Base-by-base conservation (phyloP, 2,888 invertebrate genomes). In the Palloptera scutellata region DNA sequence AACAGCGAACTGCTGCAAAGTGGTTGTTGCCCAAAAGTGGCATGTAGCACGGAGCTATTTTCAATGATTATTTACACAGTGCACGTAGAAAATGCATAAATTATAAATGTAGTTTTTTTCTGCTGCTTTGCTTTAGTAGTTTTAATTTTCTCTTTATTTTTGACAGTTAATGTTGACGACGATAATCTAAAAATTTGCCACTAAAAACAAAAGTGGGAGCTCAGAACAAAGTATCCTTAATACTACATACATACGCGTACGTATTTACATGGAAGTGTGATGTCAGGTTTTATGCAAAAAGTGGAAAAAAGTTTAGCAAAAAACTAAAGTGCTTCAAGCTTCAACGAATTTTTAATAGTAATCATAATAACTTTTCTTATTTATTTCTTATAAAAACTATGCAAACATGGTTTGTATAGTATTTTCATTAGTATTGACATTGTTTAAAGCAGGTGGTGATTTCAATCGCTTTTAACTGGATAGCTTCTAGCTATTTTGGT, bases 41-140 rank as follows among this genome's bases (percentile, higher is more conserved):
- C 19, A 43, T 69, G 64, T 62, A 42, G 10, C 19, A 58, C n/a
- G 52, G 48, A 41, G 65, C 69, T 66, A 73, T 77, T 76, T 48
- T 76, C 77, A 79, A 78, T 79, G 78, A 79, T 77, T 78, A 79
- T 79, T 78, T 79, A 72, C 79, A 75, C 72, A 75, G 68, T 70
- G 72, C 73, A 78, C 65, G 71, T 70, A 70, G 68, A 12, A 51
- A 68, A 72, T 69, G 20, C 63, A 74, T 78, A 76, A 79, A 78
- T 78, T 76, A 78, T 77, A 74, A 76, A 78, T 78, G 64, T 45
- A 48, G 48, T 12, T 48, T 48, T 48, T 48, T 11, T 45, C 13
- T 12, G 30, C 30, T 30, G 6, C 3, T 48, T 15, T 48, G 6
- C 11, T 48, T n/a, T n/a, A n/a, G n/a, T n/a, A n/a, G 48, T 48